Evolutionary conservation across 1,140 invertebrate genomes (phyloP), one percentile per base, ranked within the genome.

Genomic region (Caenorhabditis latens): DNA sequence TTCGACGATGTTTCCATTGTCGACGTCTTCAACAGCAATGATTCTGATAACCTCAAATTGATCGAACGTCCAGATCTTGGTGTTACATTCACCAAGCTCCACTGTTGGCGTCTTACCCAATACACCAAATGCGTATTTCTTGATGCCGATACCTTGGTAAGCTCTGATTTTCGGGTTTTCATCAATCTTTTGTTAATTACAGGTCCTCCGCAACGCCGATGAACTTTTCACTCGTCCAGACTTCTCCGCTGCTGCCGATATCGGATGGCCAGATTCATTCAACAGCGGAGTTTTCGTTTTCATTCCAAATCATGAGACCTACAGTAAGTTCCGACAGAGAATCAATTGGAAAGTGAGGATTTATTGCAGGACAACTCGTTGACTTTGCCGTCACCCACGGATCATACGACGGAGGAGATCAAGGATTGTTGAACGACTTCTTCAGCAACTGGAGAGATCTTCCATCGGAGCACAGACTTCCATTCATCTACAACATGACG

Each of bases 261-360:
- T 97, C 83, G 97, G 97, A 89, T 98, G 97, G 97, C 97, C 97
- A 6, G 97, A 98, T 92, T 97, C 96, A 93, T 98, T 98, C 93
- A 98, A 98, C 93, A 97, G 96, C n/a, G 97, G 97, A 85, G 97
- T 98, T 14, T 98, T 98, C 92, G 97, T 98, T 0, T 98, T 95
- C 93, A 94, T 93, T 88, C 97, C 97, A 24, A 97, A 95, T 4
- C 92, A 95, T 50, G 95, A 96, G 88, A 98, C 97, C 11, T 98
- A 96, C 92, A 93, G 94, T 85, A 42, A 83, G 86, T 43, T 32
- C 14, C 8, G 6, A 58, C n/a, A 40, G 19, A 43, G 21, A 42
- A 42, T 13, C 4, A 67, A 1, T 43, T 19, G 9, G 2, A 65
- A 32, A 32, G 32, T 32, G 32, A 32, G 32, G 32, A 32, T 32